These are phyloP conservation scores for Lepidostoma basale DNA, from an alignment of 1,140 invertebrate genomes.

Conservation along the genomic window DNA sequence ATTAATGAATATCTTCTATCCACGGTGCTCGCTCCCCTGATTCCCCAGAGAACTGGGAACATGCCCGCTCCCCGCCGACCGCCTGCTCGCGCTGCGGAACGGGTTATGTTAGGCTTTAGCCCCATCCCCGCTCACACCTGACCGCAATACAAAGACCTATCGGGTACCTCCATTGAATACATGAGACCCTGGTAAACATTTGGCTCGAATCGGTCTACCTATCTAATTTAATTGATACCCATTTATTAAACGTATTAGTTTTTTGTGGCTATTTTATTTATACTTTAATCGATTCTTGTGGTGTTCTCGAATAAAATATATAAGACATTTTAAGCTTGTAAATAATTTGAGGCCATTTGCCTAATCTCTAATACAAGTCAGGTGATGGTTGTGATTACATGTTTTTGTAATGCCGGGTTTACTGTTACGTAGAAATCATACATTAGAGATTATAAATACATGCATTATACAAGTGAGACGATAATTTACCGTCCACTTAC, in stretches of 20 bases:
- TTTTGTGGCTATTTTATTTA: too few relatives aligned
- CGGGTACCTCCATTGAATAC: slow-evolving; percentile 16
- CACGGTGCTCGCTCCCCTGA: slow-evolving; percentile 8
- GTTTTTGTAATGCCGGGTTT: neutral
- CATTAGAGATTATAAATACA: slow-evolving; percentile 16
- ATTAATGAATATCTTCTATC: slow-evolving; percentile 27
- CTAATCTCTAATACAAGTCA: too few relatives aligned
- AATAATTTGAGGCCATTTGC: neutral
- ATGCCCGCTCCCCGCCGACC: neutral
- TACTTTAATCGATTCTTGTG: too few relatives aligned
- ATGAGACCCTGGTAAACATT: slow-evolving; percentile 17
- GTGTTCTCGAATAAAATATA: too few relatives aligned
- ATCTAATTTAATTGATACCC: too few relatives aligned
- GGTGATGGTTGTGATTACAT: too few relatives aligned
- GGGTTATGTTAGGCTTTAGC: slow-evolving; percentile 5
- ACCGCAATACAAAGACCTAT: slow-evolving; percentile 17
- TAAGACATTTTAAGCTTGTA: neutral
- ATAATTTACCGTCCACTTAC: slow-evolving; percentile 36
- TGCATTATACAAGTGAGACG: slow-evolving; percentile 12
- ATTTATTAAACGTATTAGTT: too few relatives aligned
- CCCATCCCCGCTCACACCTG: neutral
- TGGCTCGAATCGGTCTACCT: slow-evolving; percentile 11
- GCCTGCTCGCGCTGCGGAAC: neutral
- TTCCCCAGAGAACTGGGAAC: slow-evolving; percentile 6
- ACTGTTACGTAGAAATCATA: slow-evolving; percentile 8